Conservation (phyloP, 2,888 invertebrate genomes). For the Diabrotica balteata region DNA sequence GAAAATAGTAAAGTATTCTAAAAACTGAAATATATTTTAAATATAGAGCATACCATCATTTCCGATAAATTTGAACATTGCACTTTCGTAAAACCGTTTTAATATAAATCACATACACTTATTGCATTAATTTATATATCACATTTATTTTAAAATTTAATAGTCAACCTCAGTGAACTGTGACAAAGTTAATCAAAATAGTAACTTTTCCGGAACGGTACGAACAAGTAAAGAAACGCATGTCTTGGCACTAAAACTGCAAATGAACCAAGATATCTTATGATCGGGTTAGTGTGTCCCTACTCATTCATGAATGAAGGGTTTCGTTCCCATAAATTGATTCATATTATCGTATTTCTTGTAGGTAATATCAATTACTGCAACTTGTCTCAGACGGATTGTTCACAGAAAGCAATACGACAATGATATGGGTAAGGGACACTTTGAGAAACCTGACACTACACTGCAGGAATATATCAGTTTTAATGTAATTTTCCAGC, state of each 20-base stretch:
- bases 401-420: slow-evolving; percentile 14
- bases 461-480: neutral
- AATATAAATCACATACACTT: too few relatives aligned
- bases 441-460: slow-evolving; percentile 11
- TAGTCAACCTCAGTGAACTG: too few relatives aligned
- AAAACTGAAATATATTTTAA: too few relatives aligned
- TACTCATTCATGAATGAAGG: slow-evolving; percentile 50
- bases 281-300: slow-evolving; percentile 37
- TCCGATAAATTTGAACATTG: too few relatives aligned
- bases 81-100: too few relatives aligned
- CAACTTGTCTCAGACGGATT: slow-evolving; percentile 30
- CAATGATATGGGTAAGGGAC: slow-evolving; percentile 4
- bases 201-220: neutral
- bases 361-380: slow-evolving; percentile 43
- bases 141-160: too few relatives aligned
- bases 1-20: too few relatives aligned
- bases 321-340: slow-evolving; percentile 48
- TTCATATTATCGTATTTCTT: slow-evolving; percentile 36
- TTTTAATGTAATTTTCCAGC: neutral
- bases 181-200: too few relatives aligned
- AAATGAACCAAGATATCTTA: slow-evolving; percentile 41
- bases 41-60: too few relatives aligned
- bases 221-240: neutral
- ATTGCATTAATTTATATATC: too few relatives aligned
- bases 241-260: slow-evolving; percentile 37